Evolutionary conservation across 2,113 vertebrate species (phyloP).

Genomic region (Malurus elegans): DNA sequence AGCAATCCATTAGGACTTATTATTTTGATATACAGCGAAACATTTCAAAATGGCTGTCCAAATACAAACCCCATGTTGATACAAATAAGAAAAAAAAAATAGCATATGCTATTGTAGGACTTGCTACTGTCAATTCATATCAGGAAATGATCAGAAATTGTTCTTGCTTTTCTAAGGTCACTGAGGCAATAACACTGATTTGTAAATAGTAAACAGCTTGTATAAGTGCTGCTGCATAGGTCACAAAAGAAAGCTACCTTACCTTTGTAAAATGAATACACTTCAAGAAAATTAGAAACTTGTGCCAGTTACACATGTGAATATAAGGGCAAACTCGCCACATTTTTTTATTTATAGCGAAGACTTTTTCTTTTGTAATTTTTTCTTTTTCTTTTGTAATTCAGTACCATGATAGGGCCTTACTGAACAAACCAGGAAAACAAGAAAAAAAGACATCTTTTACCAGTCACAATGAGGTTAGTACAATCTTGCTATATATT

Average conservation of each 20-base stretch:
- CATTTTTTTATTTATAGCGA: background rate
- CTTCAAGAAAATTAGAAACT: background rate
- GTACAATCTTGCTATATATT: background rate
- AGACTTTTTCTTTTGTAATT: background rate
- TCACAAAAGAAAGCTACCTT: background rate
- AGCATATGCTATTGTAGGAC: background rate
- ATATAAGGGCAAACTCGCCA: rapidly evolving
- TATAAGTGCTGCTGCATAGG: background rate
- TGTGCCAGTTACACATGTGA: background rate
- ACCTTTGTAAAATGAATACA: background rate
- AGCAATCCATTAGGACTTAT: conserved; percentile 39
- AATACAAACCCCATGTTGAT: conserved; percentile 40
- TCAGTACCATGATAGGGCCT: background rate
- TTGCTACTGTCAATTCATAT: conserved; percentile 9
- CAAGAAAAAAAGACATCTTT: background rate
- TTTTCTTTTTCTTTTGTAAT: background rate
- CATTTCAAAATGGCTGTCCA: conserved; percentile 49
- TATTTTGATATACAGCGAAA: conserved; percentile 30
- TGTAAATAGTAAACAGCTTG: background rate
- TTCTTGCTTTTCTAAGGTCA: conserved; percentile 37
- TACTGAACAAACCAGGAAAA: background rate
- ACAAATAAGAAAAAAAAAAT: conserved; percentile 8
- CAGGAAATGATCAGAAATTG: conserved; percentile 8
- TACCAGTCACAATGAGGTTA: background rate
- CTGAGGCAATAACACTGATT: background rate